Evolutionary conservation across 2,113 vertebrate species (phyloP).

Genomic region (Alosa alosa): DNA sequence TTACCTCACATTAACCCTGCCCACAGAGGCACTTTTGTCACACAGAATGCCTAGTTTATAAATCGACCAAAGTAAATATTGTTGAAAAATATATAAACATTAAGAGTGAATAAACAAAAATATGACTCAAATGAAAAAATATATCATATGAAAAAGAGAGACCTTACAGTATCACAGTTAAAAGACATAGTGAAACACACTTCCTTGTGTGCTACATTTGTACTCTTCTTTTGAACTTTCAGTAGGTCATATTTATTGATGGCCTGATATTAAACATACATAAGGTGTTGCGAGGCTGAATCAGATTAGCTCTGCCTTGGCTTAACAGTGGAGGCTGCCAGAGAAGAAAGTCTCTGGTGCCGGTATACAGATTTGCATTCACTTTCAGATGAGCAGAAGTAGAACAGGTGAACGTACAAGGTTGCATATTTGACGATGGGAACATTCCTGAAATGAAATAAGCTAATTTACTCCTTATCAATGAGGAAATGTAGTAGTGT

Average conservation of each 20-base stretch:
- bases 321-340: neutral
- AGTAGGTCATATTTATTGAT: constrained; percentile 14
- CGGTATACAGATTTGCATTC: neutral
- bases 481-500: neutral
- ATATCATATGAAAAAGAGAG: neutral
- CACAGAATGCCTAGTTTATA: neutral
- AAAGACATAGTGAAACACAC: neutral
- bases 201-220: neutral
- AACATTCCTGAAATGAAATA: neutral
- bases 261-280: neutral
- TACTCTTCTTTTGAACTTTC: neutral
- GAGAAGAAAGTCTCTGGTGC: neutral
- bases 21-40: neutral
- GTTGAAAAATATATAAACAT: neutral
- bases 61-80: neutral
- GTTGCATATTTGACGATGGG: neutral
- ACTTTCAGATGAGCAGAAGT: neutral
- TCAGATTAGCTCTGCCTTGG: neutral
- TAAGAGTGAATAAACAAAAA: neutral
- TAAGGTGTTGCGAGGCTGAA: neutral
- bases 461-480: neutral
- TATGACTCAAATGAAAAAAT: neutral
- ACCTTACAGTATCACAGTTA: neutral
- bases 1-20: neutral
- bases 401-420: neutral